Evolutionary conservation across 2,797 vertebrate genomes (phyloP).

Genomic region (Lindbergichthys nudifrons): DNA sequence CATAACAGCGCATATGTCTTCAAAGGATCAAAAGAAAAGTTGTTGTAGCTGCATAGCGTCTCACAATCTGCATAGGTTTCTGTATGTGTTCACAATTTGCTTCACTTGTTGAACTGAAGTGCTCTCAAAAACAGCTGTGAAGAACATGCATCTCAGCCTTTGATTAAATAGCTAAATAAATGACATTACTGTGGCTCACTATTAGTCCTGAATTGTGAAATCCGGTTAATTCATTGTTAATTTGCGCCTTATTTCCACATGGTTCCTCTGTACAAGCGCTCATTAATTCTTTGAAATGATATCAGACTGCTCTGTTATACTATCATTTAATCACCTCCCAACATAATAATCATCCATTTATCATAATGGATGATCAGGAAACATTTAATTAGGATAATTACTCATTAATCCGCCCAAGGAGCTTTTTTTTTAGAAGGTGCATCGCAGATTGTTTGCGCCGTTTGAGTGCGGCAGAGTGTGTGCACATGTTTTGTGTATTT

Average conservation of each 20-base stretch:
- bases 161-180: slow-evolving; percentile 22
- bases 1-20: slow-evolving; percentile 53
- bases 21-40: slow-evolving; percentile 28
- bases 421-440: slow-evolving; percentile 58
- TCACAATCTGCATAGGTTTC: not conserved
- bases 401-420: slow-evolving; percentile 72
- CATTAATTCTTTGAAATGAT: slow-evolving; percentile 73
- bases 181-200: slow-evolving; percentile 45
- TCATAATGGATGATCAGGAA: slow-evolving; percentile 77
- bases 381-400: slow-evolving; percentile 82
- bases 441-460: slow-evolving; percentile 51
- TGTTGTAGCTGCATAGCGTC: not conserved
- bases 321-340: slow-evolving; percentile 76
- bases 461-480: slow-evolving; percentile 50
- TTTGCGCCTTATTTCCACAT: slow-evolving; percentile 67
- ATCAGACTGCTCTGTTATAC: slow-evolving; percentile 63
- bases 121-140: not conserved
- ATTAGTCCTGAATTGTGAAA: slow-evolving; percentile 64
- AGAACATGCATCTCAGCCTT: slow-evolving; percentile 31
- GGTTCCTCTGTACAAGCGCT: slow-evolving; percentile 57
- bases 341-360: slow-evolving; percentile 76
- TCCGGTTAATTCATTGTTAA: slow-evolving; percentile 71
- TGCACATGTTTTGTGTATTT: slow-evolving; percentile 23
- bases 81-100: not conserved
- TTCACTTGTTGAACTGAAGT: slow-evolving; percentile 7